Evolutionary conservation across 2,888 invertebrate genomes (phyloP).

Genomic region (Luperina nickerlii): DNA sequence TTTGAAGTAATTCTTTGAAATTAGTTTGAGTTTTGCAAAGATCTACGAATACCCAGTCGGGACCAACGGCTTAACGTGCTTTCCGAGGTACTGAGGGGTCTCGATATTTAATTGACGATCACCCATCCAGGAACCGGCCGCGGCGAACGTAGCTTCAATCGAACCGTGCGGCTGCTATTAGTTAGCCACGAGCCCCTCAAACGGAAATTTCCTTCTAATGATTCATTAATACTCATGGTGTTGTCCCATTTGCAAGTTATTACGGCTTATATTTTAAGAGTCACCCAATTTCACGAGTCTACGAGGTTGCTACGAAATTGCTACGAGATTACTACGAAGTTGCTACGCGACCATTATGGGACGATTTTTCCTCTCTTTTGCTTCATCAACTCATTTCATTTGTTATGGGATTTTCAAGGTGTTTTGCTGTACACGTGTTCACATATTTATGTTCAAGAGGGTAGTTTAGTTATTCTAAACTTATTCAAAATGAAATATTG

Average conservation of each 20-base stretch:
- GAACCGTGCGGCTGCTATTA: not conserved
- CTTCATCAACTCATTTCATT: not conserved
- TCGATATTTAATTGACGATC: not conserved
- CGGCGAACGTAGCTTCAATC: not conserved
- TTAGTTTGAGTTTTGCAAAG: not conserved
- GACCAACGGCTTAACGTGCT: not conserved
- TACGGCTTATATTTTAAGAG: constrained; percentile 1
- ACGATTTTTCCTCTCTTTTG: not conserved
- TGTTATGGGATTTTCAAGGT: not conserved
- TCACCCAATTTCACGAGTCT: constrained; percentile 17
- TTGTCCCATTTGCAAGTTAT: constrained; percentile 1
- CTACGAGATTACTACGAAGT: constrained; percentile 30
- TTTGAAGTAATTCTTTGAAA: not conserved
- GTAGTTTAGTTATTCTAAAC: not conserved
- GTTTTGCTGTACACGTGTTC: not conserved
- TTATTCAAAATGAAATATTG: too few species aligned
- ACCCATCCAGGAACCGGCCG: not conserved
- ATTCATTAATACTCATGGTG: not conserved
- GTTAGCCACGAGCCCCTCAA: not conserved
- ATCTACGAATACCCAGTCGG: not conserved
- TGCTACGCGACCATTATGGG: constrained; percentile 16
- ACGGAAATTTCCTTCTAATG: not conserved
- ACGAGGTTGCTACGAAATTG: constrained; percentile 42
- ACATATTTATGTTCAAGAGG: not conserved
- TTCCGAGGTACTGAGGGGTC: not conserved